Evolutionary conservation across 2,797 vertebrate genomes (phyloP).

Genomic region (Galago senegalensis): DNA sequence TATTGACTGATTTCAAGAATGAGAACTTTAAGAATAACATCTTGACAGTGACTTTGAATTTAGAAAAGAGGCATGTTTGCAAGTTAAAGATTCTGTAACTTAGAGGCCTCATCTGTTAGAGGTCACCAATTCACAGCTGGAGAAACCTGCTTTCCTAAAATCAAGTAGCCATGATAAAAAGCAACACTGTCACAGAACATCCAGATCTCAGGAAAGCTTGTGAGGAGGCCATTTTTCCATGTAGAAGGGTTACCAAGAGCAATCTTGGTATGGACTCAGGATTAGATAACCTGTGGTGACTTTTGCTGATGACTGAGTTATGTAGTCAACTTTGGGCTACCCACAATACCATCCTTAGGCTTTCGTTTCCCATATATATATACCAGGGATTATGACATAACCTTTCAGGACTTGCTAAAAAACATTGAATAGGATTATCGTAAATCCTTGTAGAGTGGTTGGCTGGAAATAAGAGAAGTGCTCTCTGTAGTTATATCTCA

Average conservation of each 20-base stretch:
- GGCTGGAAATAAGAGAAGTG: not conserved
- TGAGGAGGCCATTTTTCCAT: not conserved
- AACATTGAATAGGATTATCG: not conserved
- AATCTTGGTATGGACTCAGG: not conserved
- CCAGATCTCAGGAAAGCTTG: not conserved
- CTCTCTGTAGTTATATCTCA: not conserved
- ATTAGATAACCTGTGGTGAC: not conserved
- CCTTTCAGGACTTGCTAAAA: not conserved
- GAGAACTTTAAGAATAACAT: not conserved
- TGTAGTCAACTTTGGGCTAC: not conserved
- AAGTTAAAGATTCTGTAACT: conserved; percentile 21
- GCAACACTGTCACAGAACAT: not conserved
- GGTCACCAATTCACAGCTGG: not conserved
- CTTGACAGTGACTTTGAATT: not conserved
- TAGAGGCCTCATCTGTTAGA: not conserved
- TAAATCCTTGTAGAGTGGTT: not conserved
- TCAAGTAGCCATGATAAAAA: not conserved
- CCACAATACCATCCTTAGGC: not conserved
- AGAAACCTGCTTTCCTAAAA: conserved; percentile 1
- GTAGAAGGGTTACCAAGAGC: not conserved
- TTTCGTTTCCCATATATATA: not conserved
- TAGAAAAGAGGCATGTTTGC: not conserved
- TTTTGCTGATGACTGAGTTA: not conserved
- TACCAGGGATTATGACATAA: not conserved
- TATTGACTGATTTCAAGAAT: conserved; percentile 57